phyloP scores from a whole-genome alignment of 2,888 invertebrate genomes.

The Macrosoma leucophasiata region DNA sequence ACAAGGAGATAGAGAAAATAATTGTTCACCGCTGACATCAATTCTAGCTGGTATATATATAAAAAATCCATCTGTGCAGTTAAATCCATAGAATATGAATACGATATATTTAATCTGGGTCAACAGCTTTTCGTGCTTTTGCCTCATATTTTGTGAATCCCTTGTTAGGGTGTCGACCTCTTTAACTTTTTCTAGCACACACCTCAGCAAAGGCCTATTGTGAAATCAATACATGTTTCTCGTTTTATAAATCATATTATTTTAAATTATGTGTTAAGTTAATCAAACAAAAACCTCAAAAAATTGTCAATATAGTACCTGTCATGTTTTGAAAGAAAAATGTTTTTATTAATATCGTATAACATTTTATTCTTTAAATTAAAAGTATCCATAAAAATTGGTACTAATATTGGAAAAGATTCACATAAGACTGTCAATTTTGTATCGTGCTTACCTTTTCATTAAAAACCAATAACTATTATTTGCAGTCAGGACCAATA shows the following conservation, averaged over 20 bases:
- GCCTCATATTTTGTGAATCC: conserved; percentile 25
- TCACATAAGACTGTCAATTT: too few relatives aligned
- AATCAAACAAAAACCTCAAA: too few relatives aligned
- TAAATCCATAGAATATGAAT: conserved; percentile 39
- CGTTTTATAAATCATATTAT: too few relatives aligned
- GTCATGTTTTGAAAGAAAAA: too few relatives aligned
- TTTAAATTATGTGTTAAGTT: too few relatives aligned
- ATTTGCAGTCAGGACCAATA: conserved; percentile 38
- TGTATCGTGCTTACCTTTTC: conserved; percentile 47
- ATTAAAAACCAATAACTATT: conserved; percentile 50
- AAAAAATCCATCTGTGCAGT: conserved; percentile 32
- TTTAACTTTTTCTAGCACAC: conserved; percentile 32
- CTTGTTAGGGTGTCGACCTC: conserved; percentile 34
- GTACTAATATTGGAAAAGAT: too few relatives aligned
- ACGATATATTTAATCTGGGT: conserved; percentile 41
- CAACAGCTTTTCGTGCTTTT: conserved; percentile 37
- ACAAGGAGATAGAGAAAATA: conserved; percentile 50
- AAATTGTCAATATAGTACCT: too few relatives aligned
- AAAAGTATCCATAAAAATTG: too few relatives aligned
- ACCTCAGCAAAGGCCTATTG: conserved; percentile 36
- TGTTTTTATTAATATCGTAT: too few relatives aligned
- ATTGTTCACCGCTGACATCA: conserved; percentile 35
- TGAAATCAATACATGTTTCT: too few relatives aligned
- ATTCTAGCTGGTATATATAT: conserved; percentile 46
- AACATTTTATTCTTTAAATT: too few relatives aligned